Evolutionary conservation across 2,797 vertebrate genomes (phyloP), one percentile per base, ranked within the genome.

Genomic region (Yasuhikotakia modesta): DNA sequence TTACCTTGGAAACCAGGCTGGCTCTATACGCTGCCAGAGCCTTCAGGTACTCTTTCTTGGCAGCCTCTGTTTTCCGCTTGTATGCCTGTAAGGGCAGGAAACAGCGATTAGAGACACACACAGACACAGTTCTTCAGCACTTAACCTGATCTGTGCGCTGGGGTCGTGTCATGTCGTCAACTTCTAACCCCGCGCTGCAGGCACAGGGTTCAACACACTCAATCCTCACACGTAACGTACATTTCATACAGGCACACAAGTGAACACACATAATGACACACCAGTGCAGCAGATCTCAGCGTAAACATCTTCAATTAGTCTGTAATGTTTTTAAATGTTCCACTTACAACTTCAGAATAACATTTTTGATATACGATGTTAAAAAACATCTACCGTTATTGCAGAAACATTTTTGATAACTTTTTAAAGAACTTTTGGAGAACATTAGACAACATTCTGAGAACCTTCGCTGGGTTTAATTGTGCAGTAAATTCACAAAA

Each of bases 41-140:
- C 92, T 99, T 99, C 92, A 99, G 95, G 91, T 99, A 99, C 84
- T 99, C 97, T 91, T 99, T 99, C 94, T 99, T 99, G 2, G 97
- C 97, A 0, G 97, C 96, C 92, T 99, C 97, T 14, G 97, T 99
- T 95, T 99, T 99, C 93, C 96, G 96, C 93, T 99, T 99, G 91
- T 99, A 99, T 45, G 90, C 97, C 97, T 99, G 93, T 63, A 93
- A 94, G 86, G 88, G 85, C 88, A 87, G 84, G 86, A 85, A 85
- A 85, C 66, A 82, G 85, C 88, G 81, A 87, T 87, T 87, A 83
- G 76, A 87, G 46, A 43, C 22, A 70, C 30, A 52, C 5, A 68
- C 45, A 74, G 14, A 48, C 71, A 48, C 50, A 76, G n/a, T 45
- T 24, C 60, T 22, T 8, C 24, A 66, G 65, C 71, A 80, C 73